Conservation (phyloP, 2,113 vertebrate genomes). For the Shinisaurus crocodilurus region DNA sequence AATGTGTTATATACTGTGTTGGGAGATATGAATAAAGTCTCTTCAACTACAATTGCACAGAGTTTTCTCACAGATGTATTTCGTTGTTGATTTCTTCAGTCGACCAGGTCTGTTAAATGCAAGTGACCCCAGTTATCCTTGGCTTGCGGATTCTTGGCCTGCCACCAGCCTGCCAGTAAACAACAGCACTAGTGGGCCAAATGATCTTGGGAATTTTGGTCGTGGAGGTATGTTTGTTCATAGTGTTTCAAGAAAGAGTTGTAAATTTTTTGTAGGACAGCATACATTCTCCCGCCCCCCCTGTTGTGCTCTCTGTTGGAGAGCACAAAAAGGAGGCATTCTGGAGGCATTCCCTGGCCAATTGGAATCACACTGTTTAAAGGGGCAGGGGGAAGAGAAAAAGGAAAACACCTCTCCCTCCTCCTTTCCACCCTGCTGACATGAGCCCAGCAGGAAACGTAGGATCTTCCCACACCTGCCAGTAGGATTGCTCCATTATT, state of each 20-base stretch:
- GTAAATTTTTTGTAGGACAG: neutral
- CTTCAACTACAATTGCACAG: neutral
- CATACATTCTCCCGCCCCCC: neutral
- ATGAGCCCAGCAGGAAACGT: no score
- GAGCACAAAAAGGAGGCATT: neutral
- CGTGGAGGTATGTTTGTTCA: slow-evolving; percentile 86
- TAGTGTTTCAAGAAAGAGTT: neutral
- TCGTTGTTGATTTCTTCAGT: slow-evolving; percentile 72
- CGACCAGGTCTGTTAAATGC: slow-evolving; percentile 94
- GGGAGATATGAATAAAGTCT: neutral
- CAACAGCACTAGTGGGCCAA: slow-evolving; percentile 90
- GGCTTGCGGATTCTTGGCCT: slow-evolving; percentile 99
- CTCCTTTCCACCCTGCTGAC: no score
- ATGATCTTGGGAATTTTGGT: slow-evolving; percentile 92
- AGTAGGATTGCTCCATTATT: no score
- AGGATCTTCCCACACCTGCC: no score
- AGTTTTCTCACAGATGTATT: slow-evolving; percentile 19
- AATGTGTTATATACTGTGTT: slow-evolving; percentile 24
- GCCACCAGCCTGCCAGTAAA: slow-evolving; percentile 95
- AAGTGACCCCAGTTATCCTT: slow-evolving; percentile 92
- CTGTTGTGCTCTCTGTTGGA: neutral
- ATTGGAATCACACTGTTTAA: no score
- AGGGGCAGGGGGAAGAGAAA: no score
- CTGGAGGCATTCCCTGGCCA: neutral
- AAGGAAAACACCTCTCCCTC: no score